phyloP scores from a whole-genome alignment of 2,888 invertebrate species.

The Tachystola acroxantha region DNA sequence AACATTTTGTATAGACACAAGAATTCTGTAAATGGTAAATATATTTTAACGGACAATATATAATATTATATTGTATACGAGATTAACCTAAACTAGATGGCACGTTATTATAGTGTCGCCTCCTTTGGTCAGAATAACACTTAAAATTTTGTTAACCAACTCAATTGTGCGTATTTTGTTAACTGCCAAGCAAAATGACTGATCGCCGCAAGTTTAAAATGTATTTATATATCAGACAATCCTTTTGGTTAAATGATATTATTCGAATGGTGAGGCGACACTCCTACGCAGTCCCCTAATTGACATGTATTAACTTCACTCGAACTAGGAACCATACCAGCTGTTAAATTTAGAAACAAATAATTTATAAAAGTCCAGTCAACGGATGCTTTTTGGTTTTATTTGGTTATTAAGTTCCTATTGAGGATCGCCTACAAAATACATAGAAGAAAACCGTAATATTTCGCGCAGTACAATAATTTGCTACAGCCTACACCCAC shows the following conservation, averaged over 20 bases:
- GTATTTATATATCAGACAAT: slow-evolving; percentile 43
- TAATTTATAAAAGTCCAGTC: slow-evolving; percentile 53
- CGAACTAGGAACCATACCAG: slow-evolving; percentile 79
- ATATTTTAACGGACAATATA: slow-evolving; percentile 79
- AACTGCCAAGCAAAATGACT: slow-evolving; percentile 40
- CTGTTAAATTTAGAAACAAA: slow-evolving; percentile 75
- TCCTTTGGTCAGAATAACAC: slow-evolving; percentile 66
- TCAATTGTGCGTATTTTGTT: slow-evolving; percentile 72
- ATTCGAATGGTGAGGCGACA: slow-evolving; percentile 58
- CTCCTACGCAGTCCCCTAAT: slow-evolving; percentile 75
- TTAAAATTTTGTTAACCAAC: slow-evolving; percentile 50
- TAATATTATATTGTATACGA: slow-evolving; percentile 79
- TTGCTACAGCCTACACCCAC: slow-evolving; percentile 1
- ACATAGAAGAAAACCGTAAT: background rate
- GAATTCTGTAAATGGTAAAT: slow-evolving; percentile 79
- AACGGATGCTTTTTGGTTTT: slow-evolving; percentile 41
- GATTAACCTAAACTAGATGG: slow-evolving; percentile 80
- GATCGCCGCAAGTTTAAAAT: slow-evolving; percentile 28
- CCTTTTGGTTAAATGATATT: slow-evolving; percentile 26
- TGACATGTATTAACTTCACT: slow-evolving; percentile 76
- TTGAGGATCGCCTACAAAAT: slow-evolving; percentile 17
- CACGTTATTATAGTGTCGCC: slow-evolving; percentile 76
- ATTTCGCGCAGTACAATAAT: background rate
- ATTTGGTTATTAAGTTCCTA: slow-evolving; percentile 42
- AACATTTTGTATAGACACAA: slow-evolving; percentile 79